Evolutionary conservation across 2,113 vertebrate species (phyloP).

Genomic region (Columbina picui): DNA sequence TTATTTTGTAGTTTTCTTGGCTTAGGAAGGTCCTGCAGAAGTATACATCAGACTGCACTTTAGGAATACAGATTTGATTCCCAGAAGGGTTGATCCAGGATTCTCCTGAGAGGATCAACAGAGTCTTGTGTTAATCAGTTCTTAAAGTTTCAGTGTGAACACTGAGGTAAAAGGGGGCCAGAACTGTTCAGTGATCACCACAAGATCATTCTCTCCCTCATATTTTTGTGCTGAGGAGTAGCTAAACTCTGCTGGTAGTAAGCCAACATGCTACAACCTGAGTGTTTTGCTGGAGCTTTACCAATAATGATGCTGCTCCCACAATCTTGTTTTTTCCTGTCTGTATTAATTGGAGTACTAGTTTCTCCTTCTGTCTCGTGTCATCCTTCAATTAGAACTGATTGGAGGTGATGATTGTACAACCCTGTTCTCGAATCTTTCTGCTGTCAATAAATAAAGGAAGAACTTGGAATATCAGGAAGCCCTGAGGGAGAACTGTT

Average conservation of each 20-base stretch:
- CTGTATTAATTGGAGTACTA: slow-evolving; percentile 26
- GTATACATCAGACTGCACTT: neutral
- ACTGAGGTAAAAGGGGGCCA: neutral
- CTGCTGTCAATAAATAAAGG: neutral
- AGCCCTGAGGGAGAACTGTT: neutral
- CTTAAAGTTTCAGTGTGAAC: neutral
- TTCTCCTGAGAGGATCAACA: neutral
- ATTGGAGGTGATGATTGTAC: slow-evolving; percentile 26
- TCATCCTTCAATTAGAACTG: slow-evolving; percentile 53
- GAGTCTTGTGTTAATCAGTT: neutral
- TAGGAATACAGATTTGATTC: neutral
- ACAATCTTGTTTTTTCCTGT: slow-evolving; percentile 50
- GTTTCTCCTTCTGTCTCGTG: slow-evolving; percentile 23
- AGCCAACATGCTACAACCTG: neutral
- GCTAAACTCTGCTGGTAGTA: neutral
- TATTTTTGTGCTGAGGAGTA: neutral
- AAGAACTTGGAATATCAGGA: neutral
- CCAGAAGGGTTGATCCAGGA: neutral
- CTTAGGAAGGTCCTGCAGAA: neutral
- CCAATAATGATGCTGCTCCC: neutral
- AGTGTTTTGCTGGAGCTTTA: slow-evolving; percentile 16
- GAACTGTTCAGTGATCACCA: neutral
- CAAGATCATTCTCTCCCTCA: neutral
- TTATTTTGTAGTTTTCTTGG: neutral
- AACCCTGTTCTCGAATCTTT: slow-evolving; percentile 13